phyloP scores from a whole-genome alignment of 2,113 vertebrate species.

The Turnix velox region DNA sequence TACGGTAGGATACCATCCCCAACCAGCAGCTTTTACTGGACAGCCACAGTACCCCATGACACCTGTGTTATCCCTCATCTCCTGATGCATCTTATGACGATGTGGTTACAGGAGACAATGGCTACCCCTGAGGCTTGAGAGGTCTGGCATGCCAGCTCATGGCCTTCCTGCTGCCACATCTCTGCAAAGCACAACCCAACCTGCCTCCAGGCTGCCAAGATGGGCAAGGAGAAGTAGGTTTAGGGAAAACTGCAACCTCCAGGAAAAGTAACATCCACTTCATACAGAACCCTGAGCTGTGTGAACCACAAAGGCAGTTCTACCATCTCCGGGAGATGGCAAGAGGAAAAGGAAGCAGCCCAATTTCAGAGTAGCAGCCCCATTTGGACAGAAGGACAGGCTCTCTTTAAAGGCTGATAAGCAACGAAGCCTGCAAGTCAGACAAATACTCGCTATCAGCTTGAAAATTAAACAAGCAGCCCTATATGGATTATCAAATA shows the following conservation, averaged over 20 bases:
- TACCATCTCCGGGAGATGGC: neutral
- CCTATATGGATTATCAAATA: neutral
- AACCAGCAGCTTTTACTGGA: neutral
- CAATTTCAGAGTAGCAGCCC: neutral
- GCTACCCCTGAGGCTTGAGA: neutral
- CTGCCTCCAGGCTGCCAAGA: neutral
- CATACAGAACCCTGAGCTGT: rapidly evolving
- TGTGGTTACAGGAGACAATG: neutral
- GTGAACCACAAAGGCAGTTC: neutral
- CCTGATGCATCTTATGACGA: neutral
- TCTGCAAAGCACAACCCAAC: neutral
- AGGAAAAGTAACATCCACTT: neutral
- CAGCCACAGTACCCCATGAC: neutral
- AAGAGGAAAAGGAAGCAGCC: neutral
- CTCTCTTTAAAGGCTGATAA: neutral
- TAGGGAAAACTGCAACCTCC: neutral
- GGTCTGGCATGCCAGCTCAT: neutral
- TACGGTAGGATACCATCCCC: neutral
- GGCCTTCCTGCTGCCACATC: neutral
- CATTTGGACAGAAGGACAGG: neutral
- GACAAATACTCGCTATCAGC: rapidly evolving
- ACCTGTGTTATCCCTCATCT: neutral
- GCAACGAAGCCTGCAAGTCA: neutral
- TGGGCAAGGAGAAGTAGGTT: neutral
- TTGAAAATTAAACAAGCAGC: neutral